Conservation (phyloP, 2,888 invertebrate species). For the Eupithecia subfuscata region DNA sequence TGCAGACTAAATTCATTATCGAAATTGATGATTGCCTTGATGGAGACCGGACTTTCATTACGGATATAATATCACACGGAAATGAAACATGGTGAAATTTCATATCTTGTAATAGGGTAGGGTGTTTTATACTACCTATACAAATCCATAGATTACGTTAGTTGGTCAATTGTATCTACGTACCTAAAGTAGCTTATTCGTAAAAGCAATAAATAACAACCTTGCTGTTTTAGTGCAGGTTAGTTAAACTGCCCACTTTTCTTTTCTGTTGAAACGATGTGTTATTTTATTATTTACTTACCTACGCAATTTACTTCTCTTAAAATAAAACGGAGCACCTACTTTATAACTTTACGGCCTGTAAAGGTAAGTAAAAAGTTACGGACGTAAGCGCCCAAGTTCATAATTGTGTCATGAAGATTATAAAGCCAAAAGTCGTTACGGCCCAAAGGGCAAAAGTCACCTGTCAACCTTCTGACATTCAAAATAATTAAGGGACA, state of each 20-base stretch:
- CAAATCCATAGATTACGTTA: not conserved
- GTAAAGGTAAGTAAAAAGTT: not conserved
- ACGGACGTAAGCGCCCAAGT: not conserved
- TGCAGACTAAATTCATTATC: slow-evolving; percentile 67
- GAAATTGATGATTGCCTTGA: slow-evolving; percentile 67
- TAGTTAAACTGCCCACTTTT: no score
- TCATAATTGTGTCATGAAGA: not conserved
- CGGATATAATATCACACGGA: slow-evolving; percentile 41
- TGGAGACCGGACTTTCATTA: slow-evolving; percentile 48
- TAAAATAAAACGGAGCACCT: not conserved
- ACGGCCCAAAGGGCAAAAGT: slow-evolving; percentile 12
- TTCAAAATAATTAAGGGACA: slow-evolving; percentile 41
- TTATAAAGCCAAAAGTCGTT: not conserved
- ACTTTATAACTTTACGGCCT: not conserved
- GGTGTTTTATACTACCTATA: not conserved
- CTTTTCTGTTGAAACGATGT: no score
- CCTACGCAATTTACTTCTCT: not conserved
- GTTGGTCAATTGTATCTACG: not conserved
- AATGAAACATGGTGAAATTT: slow-evolving; percentile 27
- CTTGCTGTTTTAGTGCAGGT: no score
- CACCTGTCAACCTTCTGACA: slow-evolving; percentile 25
- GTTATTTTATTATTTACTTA: no score
- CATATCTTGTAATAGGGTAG: slow-evolving; percentile 26
- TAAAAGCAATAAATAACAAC: no score
- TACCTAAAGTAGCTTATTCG: no score